Evolutionary conservation across 2,888 invertebrate genomes (phyloP).

Genomic region (Yponomeuta cagnagella): DNA sequence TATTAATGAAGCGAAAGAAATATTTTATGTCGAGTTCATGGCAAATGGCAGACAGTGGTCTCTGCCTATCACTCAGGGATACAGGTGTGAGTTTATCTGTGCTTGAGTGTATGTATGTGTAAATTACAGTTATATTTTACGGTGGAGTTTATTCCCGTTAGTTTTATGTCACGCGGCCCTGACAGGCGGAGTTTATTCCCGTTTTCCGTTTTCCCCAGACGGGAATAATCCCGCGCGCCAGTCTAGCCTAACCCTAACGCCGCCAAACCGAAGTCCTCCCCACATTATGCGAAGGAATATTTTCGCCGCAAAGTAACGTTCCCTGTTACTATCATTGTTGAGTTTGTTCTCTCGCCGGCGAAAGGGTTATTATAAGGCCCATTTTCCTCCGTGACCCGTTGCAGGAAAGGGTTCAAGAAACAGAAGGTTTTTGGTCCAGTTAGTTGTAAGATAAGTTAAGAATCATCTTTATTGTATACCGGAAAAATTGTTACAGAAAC

Average conservation of each 20-base stretch:
- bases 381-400: background rate
- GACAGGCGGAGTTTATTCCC: background rate
- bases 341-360: slow-evolving; percentile 17
- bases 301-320: slow-evolving; percentile 36
- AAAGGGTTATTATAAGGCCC: slow-evolving; percentile 11
- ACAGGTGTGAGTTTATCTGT: no score
- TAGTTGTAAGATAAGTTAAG: no score
- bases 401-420: background rate
- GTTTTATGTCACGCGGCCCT: no score
- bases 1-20: no score
- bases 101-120: no score
- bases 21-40: no score
- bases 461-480: no score
- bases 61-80: no score
- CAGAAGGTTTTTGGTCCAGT: background rate
- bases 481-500: no score
- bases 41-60: no score
- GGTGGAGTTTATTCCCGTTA: no score
- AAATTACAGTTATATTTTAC: no score
- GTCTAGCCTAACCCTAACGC: background rate
- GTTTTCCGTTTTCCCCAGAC: background rate
- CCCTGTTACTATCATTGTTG: slow-evolving; percentile 30
- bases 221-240: background rate
- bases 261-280: slow-evolving; percentile 27
- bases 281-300: slow-evolving; percentile 40